Conservation (phyloP, 2,113 vertebrate genomes). For the Calonectris borealis region DNA sequence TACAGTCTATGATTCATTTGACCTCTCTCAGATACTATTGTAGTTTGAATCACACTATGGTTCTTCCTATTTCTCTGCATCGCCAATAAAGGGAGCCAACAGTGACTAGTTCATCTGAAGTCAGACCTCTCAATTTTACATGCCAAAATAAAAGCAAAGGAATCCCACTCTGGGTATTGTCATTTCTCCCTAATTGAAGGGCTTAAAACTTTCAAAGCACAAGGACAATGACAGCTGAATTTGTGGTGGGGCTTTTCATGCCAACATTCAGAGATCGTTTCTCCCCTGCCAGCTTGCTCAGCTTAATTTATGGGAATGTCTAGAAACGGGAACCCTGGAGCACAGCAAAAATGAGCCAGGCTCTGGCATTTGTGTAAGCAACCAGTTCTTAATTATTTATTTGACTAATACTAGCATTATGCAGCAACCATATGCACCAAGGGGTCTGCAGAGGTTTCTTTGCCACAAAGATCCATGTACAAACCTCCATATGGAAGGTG, state of each 20-base stretch:
- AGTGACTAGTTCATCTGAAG: not conserved
- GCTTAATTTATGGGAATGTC: constrained; percentile 61
- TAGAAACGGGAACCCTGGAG: constrained; percentile 51
- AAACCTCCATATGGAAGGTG: not conserved
- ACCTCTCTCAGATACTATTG: not conserved
- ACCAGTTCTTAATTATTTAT: constrained; percentile 4
- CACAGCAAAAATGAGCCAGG: not conserved
- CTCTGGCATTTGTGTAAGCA: constrained; percentile 28
- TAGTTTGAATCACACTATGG: constrained; percentile 11
- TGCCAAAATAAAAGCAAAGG: constrained; percentile 37
- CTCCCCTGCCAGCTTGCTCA: constrained; percentile 37
- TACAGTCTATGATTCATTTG: constrained; percentile 37
- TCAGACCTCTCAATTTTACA: not conserved
- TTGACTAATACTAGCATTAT: not conserved
- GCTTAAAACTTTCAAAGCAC: constrained; percentile 47
- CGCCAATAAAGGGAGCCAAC: accelerated
- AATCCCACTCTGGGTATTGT: constrained; percentile 46
- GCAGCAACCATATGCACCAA: not conserved
- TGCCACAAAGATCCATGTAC: not conserved
- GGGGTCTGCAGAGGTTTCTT: not conserved
- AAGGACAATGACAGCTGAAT: constrained; percentile 50
- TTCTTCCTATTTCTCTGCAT: constrained; percentile 7
- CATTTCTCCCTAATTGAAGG: constrained; percentile 38
- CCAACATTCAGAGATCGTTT: constrained; percentile 27
- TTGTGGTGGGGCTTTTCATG: constrained; percentile 41